Evolutionary conservation across 2,113 vertebrate genomes (phyloP).

Genomic region (Hystrix brachyura): DNA sequence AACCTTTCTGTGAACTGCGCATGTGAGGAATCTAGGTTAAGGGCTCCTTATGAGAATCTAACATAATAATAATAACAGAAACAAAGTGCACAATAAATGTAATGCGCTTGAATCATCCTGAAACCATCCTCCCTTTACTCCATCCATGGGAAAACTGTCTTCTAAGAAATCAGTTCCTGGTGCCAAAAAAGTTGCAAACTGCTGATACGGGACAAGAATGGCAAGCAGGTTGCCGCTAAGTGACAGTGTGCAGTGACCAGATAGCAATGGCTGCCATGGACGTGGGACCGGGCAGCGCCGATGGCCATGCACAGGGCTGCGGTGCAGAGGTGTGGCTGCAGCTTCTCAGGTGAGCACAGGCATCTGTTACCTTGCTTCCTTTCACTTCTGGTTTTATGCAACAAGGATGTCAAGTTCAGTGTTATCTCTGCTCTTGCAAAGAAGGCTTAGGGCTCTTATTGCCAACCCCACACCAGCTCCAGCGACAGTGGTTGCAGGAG

Average conservation of each 20-base stretch:
- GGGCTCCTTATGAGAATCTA: not conserved
- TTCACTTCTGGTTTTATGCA: not conserved
- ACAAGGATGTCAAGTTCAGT: not conserved
- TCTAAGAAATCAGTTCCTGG: not conserved
- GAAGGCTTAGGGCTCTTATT: not conserved
- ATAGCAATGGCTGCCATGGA: fast-evolving
- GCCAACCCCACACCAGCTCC: not conserved
- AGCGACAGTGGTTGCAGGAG: not conserved
- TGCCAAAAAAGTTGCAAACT: not conserved
- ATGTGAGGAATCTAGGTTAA: not conserved
- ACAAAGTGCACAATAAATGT: not conserved
- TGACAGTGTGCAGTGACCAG: fast-evolving
- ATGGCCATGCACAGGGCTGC: fast-evolving
- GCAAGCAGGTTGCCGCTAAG: not conserved
- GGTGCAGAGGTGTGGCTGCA: fast-evolving
- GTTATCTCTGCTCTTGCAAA: not conserved
- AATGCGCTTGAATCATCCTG: not conserved
- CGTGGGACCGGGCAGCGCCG: fast-evolving
- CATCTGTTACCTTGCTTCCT: not conserved
- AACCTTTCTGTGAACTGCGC: not conserved
- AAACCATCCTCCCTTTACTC: not conserved
- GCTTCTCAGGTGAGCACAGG: not conserved
- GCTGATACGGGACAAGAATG: not conserved
- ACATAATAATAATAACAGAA: not conserved
- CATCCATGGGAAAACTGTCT: not conserved